A percentile compares a stretch with the other conserved stretches of the same genome.
These are phyloP conservation scores for Stenopsyche tienmushanensis DNA, from an alignment of 1,140 invertebrate species.

Conservation along the genomic window DNA sequence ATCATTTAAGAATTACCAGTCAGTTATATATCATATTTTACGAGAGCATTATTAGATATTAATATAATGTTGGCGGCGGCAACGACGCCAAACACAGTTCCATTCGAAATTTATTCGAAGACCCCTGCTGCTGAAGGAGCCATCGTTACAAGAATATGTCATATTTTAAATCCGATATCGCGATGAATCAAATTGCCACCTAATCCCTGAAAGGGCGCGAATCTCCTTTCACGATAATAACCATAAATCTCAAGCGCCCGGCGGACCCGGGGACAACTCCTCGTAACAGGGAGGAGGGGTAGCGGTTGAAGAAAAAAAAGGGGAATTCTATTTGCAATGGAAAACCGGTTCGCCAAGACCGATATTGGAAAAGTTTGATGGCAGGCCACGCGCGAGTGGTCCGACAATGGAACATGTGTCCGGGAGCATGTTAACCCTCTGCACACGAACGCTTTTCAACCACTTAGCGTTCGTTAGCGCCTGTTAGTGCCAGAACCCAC, in stretches of 20 bases:
- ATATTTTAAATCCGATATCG: not conserved
- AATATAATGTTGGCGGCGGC: too few species aligned
- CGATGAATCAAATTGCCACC: not conserved
- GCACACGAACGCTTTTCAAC: not conserved
- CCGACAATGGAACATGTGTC: conserved; percentile 16
- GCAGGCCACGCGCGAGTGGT: not conserved
- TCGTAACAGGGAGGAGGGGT: too few species aligned
- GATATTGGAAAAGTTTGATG: conserved; percentile 23
- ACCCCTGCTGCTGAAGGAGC: too few species aligned
- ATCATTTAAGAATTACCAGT: too few species aligned
- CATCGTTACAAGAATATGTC: not conserved
- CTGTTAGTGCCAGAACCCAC: not conserved
- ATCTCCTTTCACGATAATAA: not conserved
- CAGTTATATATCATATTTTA: too few species aligned
- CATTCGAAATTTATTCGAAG: too few species aligned
- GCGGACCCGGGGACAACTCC: not conserved
- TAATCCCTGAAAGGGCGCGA: not conserved
- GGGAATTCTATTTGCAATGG: too few species aligned
- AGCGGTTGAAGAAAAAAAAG: too few species aligned
- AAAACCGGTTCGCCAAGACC: too few species aligned
- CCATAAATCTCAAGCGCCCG: not conserved
- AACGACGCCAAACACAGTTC: too few species aligned
- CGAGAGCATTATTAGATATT: too few species aligned
- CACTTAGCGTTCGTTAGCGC: conserved; percentile 19
- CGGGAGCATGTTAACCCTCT: conserved; percentile 15